Conservation (phyloP, 2,113 vertebrate species). For the Desmodus rotundus region DNA sequence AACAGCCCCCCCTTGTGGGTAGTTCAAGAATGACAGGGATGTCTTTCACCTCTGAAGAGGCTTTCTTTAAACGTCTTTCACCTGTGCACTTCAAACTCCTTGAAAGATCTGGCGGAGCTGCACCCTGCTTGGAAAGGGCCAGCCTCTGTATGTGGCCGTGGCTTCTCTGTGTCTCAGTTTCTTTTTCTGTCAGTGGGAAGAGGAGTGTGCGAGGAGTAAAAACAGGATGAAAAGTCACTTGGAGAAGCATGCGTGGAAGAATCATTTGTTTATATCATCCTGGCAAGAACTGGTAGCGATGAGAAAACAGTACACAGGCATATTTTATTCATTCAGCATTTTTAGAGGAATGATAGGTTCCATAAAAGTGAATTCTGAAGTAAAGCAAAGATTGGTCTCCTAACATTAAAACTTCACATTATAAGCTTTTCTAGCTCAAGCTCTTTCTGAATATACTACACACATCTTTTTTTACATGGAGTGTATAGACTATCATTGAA, state of each 20-base stretch:
- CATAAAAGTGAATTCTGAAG: constrained; percentile 12
- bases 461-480: not conserved
- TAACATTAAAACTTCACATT: not conserved
- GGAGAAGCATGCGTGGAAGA: not conserved
- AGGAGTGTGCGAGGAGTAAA: not conserved
- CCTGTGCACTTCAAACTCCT: not conserved
- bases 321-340: not conserved
- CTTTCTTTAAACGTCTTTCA: not conserved
- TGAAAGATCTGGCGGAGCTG: not conserved
- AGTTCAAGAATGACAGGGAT: not conserved
- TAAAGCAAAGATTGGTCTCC: constrained; percentile 2
- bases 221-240: not conserved
- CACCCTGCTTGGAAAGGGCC: not conserved
- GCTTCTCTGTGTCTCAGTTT: not conserved
- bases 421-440: not conserved
- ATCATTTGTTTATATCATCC: not conserved
- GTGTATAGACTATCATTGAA: not conserved
- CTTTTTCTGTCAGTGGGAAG: not conserved
- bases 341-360: not conserved
- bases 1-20: not conserved
- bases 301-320: not conserved
- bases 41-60: not conserved
- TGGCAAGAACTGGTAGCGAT: not conserved
- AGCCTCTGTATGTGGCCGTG: not conserved
- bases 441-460: not conserved